Evolutionary conservation across 2,888 invertebrate species (phyloP).

Genomic region (Pyrochroa serraticornis): DNA sequence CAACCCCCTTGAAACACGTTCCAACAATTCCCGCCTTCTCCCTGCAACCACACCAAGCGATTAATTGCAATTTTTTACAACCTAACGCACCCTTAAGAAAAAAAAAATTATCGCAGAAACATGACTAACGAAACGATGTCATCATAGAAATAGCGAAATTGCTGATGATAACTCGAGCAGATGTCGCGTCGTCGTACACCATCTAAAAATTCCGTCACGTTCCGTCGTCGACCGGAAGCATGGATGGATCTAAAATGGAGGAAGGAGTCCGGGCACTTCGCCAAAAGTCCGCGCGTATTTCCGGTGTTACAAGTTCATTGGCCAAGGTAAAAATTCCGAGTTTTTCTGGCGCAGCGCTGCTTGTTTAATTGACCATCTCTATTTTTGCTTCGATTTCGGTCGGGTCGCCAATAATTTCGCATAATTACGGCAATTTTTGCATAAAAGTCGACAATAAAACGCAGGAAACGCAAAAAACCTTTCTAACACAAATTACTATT

Average conservation of each 20-base stretch:
- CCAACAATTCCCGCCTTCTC: background rate
- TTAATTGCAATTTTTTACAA: conserved; percentile 12
- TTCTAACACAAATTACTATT: too few relatives aligned
- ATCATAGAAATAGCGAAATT: conserved; percentile 4
- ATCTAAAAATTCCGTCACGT: conserved; percentile 16
- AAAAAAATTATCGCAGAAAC: conserved; percentile 1
- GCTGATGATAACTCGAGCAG: conserved; percentile 9
- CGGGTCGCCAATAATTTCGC: too few relatives aligned
- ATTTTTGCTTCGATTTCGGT: too few relatives aligned
- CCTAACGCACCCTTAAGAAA: background rate
- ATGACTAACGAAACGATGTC: background rate
- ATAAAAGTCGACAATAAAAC: too few relatives aligned
- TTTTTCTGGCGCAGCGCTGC: background rate
- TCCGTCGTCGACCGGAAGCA: conserved; percentile 14
- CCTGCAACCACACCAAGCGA: conserved; percentile 5
- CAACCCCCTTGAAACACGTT: conserved; percentile 10
- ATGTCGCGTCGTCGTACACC: background rate
- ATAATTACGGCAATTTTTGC: too few relatives aligned
- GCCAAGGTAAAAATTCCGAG: conserved; percentile 16
- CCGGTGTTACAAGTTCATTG: conserved; percentile 24
- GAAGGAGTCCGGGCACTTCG: conserved; percentile 19
- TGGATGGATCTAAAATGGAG: conserved; percentile 12
- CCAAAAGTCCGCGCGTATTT: conserved; percentile 18
- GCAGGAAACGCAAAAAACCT: too few relatives aligned
- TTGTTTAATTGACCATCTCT: conserved; percentile 7